These are phyloP conservation scores for Hypomecis punctinalis DNA, from an alignment of 2,888 invertebrate genomes.

Conservation along the genomic window DNA sequence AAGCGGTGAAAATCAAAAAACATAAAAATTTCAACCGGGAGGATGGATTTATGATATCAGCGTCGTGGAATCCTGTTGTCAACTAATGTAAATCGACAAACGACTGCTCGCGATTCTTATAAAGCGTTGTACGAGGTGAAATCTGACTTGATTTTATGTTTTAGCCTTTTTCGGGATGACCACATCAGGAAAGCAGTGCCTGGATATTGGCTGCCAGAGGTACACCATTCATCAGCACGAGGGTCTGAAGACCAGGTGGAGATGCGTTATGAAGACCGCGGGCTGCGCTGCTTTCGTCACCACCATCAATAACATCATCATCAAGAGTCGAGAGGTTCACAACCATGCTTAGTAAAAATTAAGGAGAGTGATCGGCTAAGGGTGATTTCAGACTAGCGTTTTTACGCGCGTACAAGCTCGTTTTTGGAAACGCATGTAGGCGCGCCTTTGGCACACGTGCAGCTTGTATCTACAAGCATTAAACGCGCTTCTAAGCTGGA, in stretches of 20 bases:
- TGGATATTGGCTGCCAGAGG: constrained; percentile 60
- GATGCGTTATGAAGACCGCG: constrained; percentile 47
- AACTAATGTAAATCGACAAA: too few relatives aligned
- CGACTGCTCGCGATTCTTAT: too few relatives aligned
- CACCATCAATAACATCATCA: constrained; percentile 46
- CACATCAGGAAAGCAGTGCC: constrained; percentile 64
- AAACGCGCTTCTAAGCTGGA: too few relatives aligned
- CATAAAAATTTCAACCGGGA: too few relatives aligned
- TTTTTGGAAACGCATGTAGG: too few relatives aligned
- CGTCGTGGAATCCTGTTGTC: too few relatives aligned
- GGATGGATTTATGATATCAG: too few relatives aligned
- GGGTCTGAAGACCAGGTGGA: constrained; percentile 59
- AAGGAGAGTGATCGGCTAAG: background rate
- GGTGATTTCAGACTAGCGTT: too few relatives aligned
- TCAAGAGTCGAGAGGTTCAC: constrained; percentile 32
- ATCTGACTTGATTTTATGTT: constrained; percentile 32
- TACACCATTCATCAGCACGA: constrained; percentile 74
- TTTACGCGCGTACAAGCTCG: too few relatives aligned
- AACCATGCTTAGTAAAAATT: constrained; percentile 27
- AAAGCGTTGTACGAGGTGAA: background rate
- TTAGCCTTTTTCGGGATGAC: constrained; percentile 67
- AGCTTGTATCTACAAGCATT: too few relatives aligned
- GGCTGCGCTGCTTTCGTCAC: constrained; percentile 55
- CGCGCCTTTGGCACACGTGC: too few relatives aligned
- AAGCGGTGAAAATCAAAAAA: too few relatives aligned